Conservation (phyloP, 2,113 vertebrate species). For the Nothobranchius furzeri region DNA sequence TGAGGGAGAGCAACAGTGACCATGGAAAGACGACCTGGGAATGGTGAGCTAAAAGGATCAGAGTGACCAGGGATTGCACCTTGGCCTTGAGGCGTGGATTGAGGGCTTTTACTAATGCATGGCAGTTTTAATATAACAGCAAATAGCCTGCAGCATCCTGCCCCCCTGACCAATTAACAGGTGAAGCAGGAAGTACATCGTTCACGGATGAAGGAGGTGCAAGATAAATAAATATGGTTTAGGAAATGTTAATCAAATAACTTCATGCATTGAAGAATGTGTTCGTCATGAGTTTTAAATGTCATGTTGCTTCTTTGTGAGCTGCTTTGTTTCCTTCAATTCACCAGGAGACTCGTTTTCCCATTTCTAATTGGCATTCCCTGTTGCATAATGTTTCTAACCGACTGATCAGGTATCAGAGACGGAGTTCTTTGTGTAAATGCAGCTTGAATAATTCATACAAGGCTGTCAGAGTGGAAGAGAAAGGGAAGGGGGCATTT, state of each 20-base stretch:
- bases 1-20: slow-evolving; percentile 7
- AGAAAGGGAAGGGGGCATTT: slow-evolving; percentile 67
- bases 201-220: slow-evolving; percentile 13
- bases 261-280: slow-evolving; percentile 1
- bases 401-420: slow-evolving; percentile 80
- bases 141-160: slow-evolving; percentile 32
- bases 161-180: slow-evolving; percentile 22
- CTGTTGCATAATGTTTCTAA: slow-evolving; percentile 80
- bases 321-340: slow-evolving; percentile 47
- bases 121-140: slow-evolving; percentile 23
- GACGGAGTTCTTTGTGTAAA: slow-evolving; percentile 83
- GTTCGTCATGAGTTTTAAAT: slow-evolving; percentile 20
- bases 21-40: slow-evolving; percentile 29
- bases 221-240: background rate
- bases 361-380: slow-evolving; percentile 76
- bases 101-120: background rate
- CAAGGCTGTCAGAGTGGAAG: slow-evolving; percentile 71
- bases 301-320: slow-evolving; percentile 22
- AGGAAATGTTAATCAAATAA: background rate
- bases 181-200: background rate
- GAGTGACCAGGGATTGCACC: background rate
- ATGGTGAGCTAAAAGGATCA: slow-evolving; percentile 15
- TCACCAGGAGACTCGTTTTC: slow-evolving; percentile 55
- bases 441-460: slow-evolving; percentile 83
- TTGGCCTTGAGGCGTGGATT: slow-evolving; percentile 18